phyloP scores from a whole-genome alignment of 2,113 vertebrate species.

The Poicephalus gulielmi region DNA sequence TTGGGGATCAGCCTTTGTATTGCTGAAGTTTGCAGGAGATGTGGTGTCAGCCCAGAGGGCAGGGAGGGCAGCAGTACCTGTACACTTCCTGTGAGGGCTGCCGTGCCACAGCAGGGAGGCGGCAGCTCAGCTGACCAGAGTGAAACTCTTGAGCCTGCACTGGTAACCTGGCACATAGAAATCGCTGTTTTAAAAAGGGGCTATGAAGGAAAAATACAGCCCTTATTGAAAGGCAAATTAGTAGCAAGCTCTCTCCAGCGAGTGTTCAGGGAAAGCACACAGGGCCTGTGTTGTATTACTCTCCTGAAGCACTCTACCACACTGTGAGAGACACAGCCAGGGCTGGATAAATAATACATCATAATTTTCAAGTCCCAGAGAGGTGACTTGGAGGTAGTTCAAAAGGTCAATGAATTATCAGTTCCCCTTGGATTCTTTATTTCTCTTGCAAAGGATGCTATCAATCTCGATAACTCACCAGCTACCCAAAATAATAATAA shows the following conservation, averaged over 20 bases:
- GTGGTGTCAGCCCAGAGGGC: background rate
- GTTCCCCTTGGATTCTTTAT: slow-evolving; percentile 43
- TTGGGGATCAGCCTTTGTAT: background rate
- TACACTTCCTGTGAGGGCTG: background rate
- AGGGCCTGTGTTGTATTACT: background rate
- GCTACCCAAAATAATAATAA: slow-evolving; percentile 62
- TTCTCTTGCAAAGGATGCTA: slow-evolving; percentile 52
- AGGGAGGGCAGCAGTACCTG: background rate
- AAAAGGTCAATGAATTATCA: slow-evolving; percentile 62
- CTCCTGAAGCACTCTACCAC: slow-evolving; percentile 3
- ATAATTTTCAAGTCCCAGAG: slow-evolving; percentile 41
- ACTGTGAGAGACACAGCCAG: slow-evolving; percentile 5
- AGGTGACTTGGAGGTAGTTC: slow-evolving; percentile 50
- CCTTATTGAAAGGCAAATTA: slow-evolving; percentile 10
- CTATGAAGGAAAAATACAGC: background rate
- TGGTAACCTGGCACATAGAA: background rate
- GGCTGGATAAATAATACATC: slow-evolving; percentile 60
- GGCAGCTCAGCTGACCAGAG: background rate
- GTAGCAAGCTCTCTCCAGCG: background rate
- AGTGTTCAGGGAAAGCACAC: background rate
- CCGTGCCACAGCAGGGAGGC: background rate
- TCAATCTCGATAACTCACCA: slow-evolving; percentile 50
- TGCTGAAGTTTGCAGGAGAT: background rate
- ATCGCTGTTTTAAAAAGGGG: background rate
- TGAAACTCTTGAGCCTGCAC: background rate